Conservation (phyloP, 2,113 vertebrate species). For the Misgurnus anguillicaudatus region DNA sequence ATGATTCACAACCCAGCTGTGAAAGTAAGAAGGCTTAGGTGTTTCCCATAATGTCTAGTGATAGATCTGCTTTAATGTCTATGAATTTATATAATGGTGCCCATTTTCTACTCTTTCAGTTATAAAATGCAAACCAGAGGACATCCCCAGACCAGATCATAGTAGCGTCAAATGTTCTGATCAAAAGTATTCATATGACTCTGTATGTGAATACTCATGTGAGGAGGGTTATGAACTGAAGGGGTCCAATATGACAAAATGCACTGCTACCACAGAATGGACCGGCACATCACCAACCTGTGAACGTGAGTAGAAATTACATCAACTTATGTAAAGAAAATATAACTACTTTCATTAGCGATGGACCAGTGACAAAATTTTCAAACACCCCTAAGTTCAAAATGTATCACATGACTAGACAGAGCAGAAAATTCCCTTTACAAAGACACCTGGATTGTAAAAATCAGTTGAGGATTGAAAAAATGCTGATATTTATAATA, state of each 20-base stretch:
- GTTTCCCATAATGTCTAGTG: too few relatives aligned
- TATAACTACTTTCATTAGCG: too few relatives aligned
- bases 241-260: constrained; percentile 60
- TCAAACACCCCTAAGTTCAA: too few relatives aligned
- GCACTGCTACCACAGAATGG: constrained; percentile 70
- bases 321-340: too few relatives aligned
- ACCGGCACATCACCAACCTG: constrained; percentile 53
- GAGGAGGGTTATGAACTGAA: constrained; percentile 71
- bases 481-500: too few relatives aligned
- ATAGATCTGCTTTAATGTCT: not conserved
- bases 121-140: constrained; percentile 57
- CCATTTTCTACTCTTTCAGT: constrained; percentile 61
- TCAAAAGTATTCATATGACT: constrained; percentile 63
- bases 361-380: too few relatives aligned
- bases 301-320: constrained; percentile 5
- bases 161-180: constrained; percentile 68
- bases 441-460: too few relatives aligned
- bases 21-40: constrained; percentile 43
- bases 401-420: too few relatives aligned
- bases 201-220: constrained; percentile 75
- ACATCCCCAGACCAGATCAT: constrained; percentile 49
- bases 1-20: constrained; percentile 61
- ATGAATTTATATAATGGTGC: not conserved
- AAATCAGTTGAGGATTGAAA: too few relatives aligned
- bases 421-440: too few relatives aligned